phyloP scores from a whole-genome alignment of 2,797 vertebrate species.

The Clangula hyemalis region DNA sequence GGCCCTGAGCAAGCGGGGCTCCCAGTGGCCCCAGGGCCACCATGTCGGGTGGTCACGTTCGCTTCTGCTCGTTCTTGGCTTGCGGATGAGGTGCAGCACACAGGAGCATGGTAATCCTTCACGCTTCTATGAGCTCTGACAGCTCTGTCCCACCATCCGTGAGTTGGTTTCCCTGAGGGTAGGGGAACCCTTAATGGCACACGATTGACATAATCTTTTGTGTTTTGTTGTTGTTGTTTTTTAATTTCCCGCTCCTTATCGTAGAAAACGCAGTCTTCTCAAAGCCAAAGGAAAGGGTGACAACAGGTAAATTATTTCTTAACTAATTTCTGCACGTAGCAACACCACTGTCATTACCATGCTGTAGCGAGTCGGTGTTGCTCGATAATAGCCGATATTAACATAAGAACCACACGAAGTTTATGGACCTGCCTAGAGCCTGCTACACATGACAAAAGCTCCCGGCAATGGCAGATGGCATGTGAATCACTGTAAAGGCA shows the following conservation, averaged over 20 bases:
- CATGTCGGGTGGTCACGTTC: not conserved
- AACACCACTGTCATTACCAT: not conserved
- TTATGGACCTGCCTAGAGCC: slow-evolving; percentile 35
- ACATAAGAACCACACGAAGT: slow-evolving; percentile 47
- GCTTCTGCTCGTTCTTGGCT: not conserved
- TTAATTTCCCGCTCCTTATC: not conserved
- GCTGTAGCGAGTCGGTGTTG: not conserved
- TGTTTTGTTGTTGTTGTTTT: not conserved
- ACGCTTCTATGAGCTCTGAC: not conserved
- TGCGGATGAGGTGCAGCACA: not conserved
- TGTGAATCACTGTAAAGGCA: slow-evolving; percentile 67
- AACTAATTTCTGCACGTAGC: slow-evolving; percentile 5
- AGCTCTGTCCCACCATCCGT: not conserved
- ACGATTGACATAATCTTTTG: not conserved
- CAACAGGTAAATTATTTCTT: not conserved
- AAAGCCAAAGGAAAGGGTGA: not conserved
- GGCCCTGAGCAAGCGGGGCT: not conserved
- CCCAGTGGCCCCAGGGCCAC: not conserved
- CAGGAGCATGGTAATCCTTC: not conserved
- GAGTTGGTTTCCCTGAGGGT: not conserved
- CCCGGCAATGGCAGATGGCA: slow-evolving; percentile 71
- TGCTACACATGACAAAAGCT: slow-evolving; percentile 51
- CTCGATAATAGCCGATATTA: not conserved
- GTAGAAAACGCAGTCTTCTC: not conserved
- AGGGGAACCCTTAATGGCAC: not conserved